Evolutionary conservation across 2,113 vertebrate species (phyloP), one percentile per base, ranked within the genome.

Genomic region (Nibea albiflora): DNA sequence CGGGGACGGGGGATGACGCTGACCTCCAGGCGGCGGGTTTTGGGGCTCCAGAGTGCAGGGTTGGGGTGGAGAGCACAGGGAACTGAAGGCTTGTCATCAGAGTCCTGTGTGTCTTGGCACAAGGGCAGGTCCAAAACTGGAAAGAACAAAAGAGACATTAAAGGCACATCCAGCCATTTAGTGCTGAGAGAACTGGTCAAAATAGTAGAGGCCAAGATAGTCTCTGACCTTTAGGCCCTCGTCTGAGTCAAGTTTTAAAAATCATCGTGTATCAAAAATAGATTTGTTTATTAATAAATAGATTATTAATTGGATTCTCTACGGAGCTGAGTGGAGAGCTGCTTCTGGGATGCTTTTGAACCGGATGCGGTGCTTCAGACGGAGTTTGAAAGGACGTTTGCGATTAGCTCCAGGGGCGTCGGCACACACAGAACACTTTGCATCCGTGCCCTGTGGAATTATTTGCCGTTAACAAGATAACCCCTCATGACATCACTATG

Each of bases 1-100:
- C 96, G 95, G 0, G 97, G 97, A 11, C 97, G 89, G 8, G 96
- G 95, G 61, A 97, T 95, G 84, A 97, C 94, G 54, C 92, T 95
- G 85, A 96, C 94, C 57, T 96, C 94, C 44, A 94, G 90, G 0
- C 94, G 93, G 0, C 89, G 90, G 24, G 96, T 94, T 88, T 96
- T 96, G 3, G 95, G 96, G 86, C 95, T 96, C 91, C 95, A 95
- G 1, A 93, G 86, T 4, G 92, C 91, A 5, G 95, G 92, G 76
- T 96, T 95, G 1, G 95, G 93, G 73, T 92, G 93, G 35, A 95
- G 90, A 42, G 92, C 83, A 26, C 66, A 80, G 15, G 93, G 85
- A 0, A 73, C 85, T 0, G 81, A 57, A 4, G 87, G 84, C 67
- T 92, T 92, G 49, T 94, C 90, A 12, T 93, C 92, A 24, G 81